These are phyloP conservation scores for Conomelus anceps DNA, from an alignment of 2,888 invertebrate genomes.

Conservation along the genomic window DNA sequence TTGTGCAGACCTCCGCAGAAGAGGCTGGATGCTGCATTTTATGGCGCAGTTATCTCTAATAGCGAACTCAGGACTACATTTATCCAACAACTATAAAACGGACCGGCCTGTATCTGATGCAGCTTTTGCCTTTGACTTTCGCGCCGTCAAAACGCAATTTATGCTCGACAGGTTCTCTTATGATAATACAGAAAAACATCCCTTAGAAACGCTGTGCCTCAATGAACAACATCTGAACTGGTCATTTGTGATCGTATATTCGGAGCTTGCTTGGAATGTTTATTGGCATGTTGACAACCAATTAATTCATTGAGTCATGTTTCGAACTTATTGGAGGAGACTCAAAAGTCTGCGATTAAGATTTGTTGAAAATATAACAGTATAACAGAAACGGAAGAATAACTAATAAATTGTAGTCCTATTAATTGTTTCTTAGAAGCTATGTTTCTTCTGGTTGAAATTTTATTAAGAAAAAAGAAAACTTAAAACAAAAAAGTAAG, in stretches of 20 bases:
- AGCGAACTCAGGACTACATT: conserved; percentile 6
- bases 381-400: too few relatives aligned
- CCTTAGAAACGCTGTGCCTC: background rate
- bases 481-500: background rate
- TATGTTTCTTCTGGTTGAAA: too few relatives aligned
- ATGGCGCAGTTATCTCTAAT: conserved; percentile 5
- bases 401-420: too few relatives aligned
- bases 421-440: too few relatives aligned
- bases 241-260: background rate
- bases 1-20: conserved; percentile 9
- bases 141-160: background rate
- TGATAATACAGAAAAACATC: background rate
- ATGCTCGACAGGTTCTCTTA: background rate
- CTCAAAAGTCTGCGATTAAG: background rate
- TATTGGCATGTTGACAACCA: background rate
- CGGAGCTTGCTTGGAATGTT: background rate
- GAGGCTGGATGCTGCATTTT: conserved; percentile 7
- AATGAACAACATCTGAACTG: background rate
- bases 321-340: background rate
- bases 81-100: background rate
- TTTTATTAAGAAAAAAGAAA: too few relatives aligned
- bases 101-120: background rate
- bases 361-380: background rate
- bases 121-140: background rate
- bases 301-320: background rate